A percentile compares a stretch with the other conserved stretches of the same genome.
Evolutionary conservation across 2,113 vertebrate species (phyloP).

Genomic region (Bombycilla garrulus): DNA sequence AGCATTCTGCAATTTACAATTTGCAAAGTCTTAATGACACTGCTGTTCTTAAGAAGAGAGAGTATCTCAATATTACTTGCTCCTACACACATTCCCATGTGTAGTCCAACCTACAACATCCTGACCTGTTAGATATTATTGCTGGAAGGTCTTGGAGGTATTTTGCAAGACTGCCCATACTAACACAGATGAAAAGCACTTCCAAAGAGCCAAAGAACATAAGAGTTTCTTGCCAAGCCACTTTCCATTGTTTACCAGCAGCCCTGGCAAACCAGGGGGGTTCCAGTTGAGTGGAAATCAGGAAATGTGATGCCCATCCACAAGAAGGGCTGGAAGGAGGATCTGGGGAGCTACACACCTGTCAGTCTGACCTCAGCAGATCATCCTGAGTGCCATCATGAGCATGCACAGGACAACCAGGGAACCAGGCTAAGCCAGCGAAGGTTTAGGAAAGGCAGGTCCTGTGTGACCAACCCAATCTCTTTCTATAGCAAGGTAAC

Average conservation of each 20-base stretch:
- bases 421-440: too few species aligned
- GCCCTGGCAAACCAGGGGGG: not conserved
- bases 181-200: not conserved
- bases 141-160: not conserved
- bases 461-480: not conserved
- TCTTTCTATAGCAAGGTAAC: not conserved
- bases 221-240: not conserved
- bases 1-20: not conserved
- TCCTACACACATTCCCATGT: not conserved
- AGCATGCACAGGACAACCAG: not conserved
- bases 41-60: not conserved
- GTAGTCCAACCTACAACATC: not conserved
- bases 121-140: not conserved
- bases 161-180: not conserved
- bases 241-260: not conserved
- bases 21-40: not conserved
- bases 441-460: not conserved
- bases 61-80: not conserved
- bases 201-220: not conserved
- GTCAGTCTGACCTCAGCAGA: not conserved
- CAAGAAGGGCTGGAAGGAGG: not conserved
- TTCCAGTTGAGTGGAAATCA: not conserved
- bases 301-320: not conserved
- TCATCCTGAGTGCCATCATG: not conserved
- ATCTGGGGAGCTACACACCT: not conserved